Evolutionary conservation across 2,888 invertebrate genomes (phyloP).

Genomic region (Lasioglossum morio): DNA sequence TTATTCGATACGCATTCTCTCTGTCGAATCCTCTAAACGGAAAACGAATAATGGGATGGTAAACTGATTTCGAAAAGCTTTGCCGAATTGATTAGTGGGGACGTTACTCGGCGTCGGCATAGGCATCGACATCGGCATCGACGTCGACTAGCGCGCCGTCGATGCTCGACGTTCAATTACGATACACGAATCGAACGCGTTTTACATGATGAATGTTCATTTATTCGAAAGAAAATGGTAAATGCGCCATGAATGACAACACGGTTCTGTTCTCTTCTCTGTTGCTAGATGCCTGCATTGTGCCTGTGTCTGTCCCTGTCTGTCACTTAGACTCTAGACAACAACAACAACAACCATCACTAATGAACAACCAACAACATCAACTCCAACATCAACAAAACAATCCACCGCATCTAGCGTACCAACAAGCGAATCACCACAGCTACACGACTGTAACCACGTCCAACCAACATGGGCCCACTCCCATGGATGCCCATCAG

Average conservation of each 20-base stretch:
- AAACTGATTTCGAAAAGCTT: background rate
- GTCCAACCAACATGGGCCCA: conserved; percentile 83
- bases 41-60: background rate
- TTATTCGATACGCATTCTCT: background rate
- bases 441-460: conserved; percentile 84
- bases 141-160: background rate
- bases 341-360: conserved; percentile 82
- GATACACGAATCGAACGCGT: conserved; percentile 17
- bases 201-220: conserved; percentile 19
- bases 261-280: conserved; percentile 89
- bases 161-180: background rate
- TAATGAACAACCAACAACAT: conserved; percentile 82
- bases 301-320: conserved; percentile 85
- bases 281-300: conserved; percentile 96
- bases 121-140: background rate
- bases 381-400: conserved; percentile 84
- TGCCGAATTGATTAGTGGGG: background rate
- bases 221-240: conserved; percentile 51
- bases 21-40: background rate
- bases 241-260: conserved; percentile 84
- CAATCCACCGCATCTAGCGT: conserved; percentile 85
- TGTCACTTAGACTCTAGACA: conserved; percentile 85
- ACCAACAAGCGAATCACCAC: conserved; percentile 85
- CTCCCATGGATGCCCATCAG: conserved; percentile 81
- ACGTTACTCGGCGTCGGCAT: conserved; percentile 2